phyloP scores from a whole-genome alignment of 2,888 invertebrate species.

The Siphlonurus alternatus region DNA sequence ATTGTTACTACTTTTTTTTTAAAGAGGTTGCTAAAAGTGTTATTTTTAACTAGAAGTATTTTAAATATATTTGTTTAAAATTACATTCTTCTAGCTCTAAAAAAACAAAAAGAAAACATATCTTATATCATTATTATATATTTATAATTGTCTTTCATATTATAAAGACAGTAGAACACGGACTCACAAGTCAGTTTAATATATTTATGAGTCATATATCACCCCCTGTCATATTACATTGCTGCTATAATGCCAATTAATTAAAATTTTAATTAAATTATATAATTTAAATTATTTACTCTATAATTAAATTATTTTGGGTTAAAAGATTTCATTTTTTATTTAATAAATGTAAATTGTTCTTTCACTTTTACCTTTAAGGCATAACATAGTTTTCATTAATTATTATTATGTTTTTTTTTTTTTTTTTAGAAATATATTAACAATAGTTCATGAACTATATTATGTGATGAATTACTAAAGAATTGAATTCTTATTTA shows the following conservation, averaged over 20 bases:
- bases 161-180: neutral
- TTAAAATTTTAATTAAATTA: constrained; percentile 1
- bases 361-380: neutral
- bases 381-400: neutral
- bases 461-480: neutral
- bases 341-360: constrained; percentile 2
- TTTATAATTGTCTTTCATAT: neutral
- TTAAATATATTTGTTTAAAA: too few relatives aligned
- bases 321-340: neutral
- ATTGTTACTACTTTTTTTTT: too few relatives aligned
- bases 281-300: neutral
- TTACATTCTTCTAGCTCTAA: too few relatives aligned
- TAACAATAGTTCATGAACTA: neutral
- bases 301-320: neutral
- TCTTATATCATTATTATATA: neutral
- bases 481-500: neutral
- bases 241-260: neutral
- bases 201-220: neutral
- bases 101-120: too few relatives aligned
- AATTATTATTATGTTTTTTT: neutral
- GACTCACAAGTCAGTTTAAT: neutral
- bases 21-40: too few relatives aligned
- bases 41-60: too few relatives aligned
- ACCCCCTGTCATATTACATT: neutral
- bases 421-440: neutral